phyloP scores from a whole-genome alignment of 2,797 vertebrate genomes.

The Pseudotriccus pelzelni region DNA sequence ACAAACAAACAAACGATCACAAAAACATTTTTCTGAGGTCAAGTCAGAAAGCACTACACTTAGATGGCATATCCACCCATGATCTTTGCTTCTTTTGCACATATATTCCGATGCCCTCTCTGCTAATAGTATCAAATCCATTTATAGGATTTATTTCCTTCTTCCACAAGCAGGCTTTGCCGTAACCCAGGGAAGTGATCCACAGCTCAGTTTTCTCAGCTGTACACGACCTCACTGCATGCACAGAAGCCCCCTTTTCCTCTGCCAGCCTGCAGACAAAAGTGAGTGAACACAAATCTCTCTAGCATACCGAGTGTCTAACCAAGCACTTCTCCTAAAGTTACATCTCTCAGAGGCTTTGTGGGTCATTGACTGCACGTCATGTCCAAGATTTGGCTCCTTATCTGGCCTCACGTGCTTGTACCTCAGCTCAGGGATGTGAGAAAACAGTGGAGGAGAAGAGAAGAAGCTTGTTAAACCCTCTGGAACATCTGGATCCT shows the following conservation, averaged over 20 bases:
- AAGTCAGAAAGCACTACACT: background rate
- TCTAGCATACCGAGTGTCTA: background rate
- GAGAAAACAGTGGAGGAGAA: background rate
- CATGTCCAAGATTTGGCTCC: background rate
- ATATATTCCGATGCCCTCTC: background rate
- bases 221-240: rapidly evolving
- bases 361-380: rapidly evolving
- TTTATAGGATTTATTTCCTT: background rate
- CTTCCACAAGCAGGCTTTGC: background rate
- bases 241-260: background rate
- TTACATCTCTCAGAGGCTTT: background rate
- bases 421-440: background rate
- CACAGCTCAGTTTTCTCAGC: background rate
- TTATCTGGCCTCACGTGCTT: background rate
- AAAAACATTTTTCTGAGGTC: background rate
- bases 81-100: background rate
- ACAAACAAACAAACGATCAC: too few relatives aligned
- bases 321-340: background rate
- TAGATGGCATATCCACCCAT: background rate
- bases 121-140: background rate
- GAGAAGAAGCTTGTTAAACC: background rate
- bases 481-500: background rate
- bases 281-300: background rate
- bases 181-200: background rate
- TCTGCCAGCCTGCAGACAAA: background rate